Evolutionary conservation across 2,888 invertebrate genomes (phyloP), one percentile per base, ranked within the genome.

Genomic region (Campoplex capitator): DNA sequence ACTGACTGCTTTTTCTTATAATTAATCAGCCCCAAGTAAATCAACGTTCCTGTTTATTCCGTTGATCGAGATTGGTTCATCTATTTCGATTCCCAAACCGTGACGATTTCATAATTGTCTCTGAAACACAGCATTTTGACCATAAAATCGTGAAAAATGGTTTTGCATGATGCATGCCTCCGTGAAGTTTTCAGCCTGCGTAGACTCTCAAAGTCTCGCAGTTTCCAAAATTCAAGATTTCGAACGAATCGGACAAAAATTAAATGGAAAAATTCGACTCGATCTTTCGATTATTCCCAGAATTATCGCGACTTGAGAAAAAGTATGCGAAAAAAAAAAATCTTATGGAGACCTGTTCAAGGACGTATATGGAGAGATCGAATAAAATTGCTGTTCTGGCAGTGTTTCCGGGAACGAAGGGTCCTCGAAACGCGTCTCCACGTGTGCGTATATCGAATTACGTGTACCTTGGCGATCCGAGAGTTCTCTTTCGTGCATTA

Each of bases 271-370:
- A 3, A 32, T 32, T 62, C 28, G 62, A 32, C 32, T 62, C 6
- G 62, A 62, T 62, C 16, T 62, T 62, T 62, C 16, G 62, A 13
- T 23, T 58, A 48, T 71, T 48, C n/a, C 48, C 48, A 18, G 70
- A 32, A 16, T 45, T 28, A 23, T 18, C 45, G 48, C 48, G 48
- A 32, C 7, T 9, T 35, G 32, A 8, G 70, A 70, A 18, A 54
- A 54, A 68, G 54, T 54, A 48, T 23, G 48, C 38, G 23, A 58
- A 4, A 32, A 18, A 23, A 62, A 51, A 73, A 35, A 86, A 35
- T 51, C 45, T 76, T 56, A 78, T 68, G 67, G 28, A 70, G 45
- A 75, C 80, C 83, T 77, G 76, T 83, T 88, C 86, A 88, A 88
- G 88, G 86, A 81, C 80, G 76, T 42, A 54, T 62, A 51, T 68